Percentiles rank a stretch among this genome's conserved stretches.
Conservation (phyloP, 2,888 invertebrate genomes). For the Scaptomyza tumidula region DNA sequence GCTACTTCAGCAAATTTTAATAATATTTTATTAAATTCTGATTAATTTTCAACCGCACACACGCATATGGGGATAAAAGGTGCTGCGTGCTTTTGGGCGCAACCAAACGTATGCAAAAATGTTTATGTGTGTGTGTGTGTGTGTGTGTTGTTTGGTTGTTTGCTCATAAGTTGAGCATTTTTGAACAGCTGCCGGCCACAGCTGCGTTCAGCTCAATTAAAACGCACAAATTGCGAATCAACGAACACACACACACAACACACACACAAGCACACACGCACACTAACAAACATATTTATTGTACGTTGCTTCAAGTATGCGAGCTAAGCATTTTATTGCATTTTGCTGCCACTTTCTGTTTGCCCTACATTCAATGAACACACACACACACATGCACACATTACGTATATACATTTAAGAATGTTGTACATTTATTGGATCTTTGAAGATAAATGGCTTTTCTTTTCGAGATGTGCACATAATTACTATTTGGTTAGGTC, state of each 20-base stretch:
- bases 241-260: slow-evolving; percentile 44
- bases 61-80: slow-evolving; percentile 23
- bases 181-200: slow-evolving; percentile 49
- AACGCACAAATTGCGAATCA: slow-evolving; percentile 69
- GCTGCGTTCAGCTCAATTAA: slow-evolving; percentile 70
- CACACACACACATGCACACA: not conserved
- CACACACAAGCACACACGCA: slow-evolving; percentile 15
- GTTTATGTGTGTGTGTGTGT: not conserved
- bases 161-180: slow-evolving; percentile 39
- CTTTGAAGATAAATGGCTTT: slow-evolving; percentile 24
- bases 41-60: slow-evolving; percentile 58
- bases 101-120: slow-evolving; percentile 38
- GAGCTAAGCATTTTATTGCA: slow-evolving; percentile 69
- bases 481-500: slow-evolving; percentile 7
- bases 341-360: slow-evolving; percentile 40
- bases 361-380: slow-evolving; percentile 23
- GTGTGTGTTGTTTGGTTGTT: not conserved
- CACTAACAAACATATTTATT: slow-evolving; percentile 10
- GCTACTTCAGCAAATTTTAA: slow-evolving; percentile 50
- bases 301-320: slow-evolving; percentile 52
- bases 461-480: slow-evolving; percentile 5
- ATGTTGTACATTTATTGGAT: slow-evolving; percentile 27
- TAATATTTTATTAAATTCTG: slow-evolving; percentile 80
- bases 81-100: slow-evolving; percentile 68
- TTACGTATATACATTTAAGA: not conserved